phyloP scores from a whole-genome alignment of 2,888 invertebrate genomes.

The Xanthia icteritia region DNA sequence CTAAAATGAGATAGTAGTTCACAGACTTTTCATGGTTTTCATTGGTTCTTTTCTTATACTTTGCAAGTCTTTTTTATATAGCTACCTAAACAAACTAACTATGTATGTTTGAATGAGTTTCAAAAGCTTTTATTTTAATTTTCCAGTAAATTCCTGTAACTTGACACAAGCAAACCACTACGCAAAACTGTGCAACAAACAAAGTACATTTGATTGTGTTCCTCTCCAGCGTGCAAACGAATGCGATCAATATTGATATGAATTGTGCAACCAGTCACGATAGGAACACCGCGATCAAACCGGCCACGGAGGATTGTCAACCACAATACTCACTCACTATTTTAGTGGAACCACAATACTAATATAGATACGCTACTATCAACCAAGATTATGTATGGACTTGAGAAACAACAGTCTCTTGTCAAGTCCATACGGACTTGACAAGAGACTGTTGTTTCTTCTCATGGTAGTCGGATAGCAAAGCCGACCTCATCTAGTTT shows the following conservation, averaged over 20 bases:
- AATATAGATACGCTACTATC: too few relatives aligned
- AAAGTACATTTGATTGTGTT: neutral
- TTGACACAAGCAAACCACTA: neutral
- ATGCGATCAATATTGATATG: conserved; percentile 36
- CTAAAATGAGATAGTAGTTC: neutral
- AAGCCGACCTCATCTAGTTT: neutral
- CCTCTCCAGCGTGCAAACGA: neutral
- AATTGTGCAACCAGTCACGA: conserved; percentile 32
- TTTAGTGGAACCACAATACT: neutral
- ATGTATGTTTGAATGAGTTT: neutral
- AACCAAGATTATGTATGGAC: too few relatives aligned
- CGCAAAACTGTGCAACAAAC: neutral
- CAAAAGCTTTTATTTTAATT: neutral
- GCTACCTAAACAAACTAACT: neutral
- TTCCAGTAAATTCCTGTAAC: neutral
- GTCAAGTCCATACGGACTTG: too few relatives aligned
- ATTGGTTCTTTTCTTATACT: neutral
- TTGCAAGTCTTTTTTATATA: neutral
- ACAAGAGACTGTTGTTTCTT: neutral
- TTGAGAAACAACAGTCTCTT: too few relatives aligned
- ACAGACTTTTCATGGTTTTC: neutral
- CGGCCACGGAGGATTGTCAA: neutral
- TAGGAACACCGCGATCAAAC: neutral
- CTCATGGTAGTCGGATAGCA: neutral
- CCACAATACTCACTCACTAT: neutral